phyloP scores from a whole-genome alignment of 2,113 vertebrate genomes.

The Tetraodon nigroviridis region DNA sequence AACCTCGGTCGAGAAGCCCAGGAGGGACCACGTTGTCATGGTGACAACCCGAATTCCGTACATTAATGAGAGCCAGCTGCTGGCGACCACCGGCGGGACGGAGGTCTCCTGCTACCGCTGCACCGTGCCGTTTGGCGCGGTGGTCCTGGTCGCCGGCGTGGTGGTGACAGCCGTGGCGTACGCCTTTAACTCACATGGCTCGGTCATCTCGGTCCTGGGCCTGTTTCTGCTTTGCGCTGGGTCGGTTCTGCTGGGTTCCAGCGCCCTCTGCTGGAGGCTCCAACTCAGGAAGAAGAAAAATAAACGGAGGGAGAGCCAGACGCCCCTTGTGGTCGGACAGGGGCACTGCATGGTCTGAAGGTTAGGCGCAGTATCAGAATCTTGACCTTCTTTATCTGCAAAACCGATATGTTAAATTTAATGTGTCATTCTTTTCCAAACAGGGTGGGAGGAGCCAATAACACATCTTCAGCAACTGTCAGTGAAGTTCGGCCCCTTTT shows the following conservation, averaged over 20 bases:
- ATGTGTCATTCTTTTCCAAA: too few relatives aligned
- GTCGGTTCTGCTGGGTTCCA: constrained; percentile 80
- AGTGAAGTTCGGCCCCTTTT: background rate
- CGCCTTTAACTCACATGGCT: constrained; percentile 88
- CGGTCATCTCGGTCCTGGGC: constrained; percentile 86
- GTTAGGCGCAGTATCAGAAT: background rate
- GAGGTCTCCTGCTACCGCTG: constrained; percentile 90
- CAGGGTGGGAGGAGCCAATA: too few relatives aligned
- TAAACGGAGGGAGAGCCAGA: constrained; percentile 84
- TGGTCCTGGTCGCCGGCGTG: constrained; percentile 80
- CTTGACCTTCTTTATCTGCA: too few relatives aligned
- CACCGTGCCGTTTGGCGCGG: constrained; percentile 82
- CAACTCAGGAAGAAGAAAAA: constrained; percentile 78
- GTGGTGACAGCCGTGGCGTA: constrained; percentile 87
- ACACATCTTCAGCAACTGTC: background rate
- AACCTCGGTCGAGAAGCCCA: constrained; percentile 53
- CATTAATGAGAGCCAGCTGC: constrained; percentile 82
- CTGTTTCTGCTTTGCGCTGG: constrained; percentile 81
- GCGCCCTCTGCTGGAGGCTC: constrained; percentile 83
- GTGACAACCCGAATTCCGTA: constrained; percentile 70
- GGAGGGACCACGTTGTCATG: constrained; percentile 48
- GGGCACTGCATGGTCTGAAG: constrained; percentile 34
- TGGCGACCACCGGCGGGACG: constrained; percentile 81
- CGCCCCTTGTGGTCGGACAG: constrained; percentile 79
- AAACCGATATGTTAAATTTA: too few relatives aligned